Base-by-base conservation (phyloP, 2,797 vertebrate species). In the Odontamblyopus rebecca region DNA sequence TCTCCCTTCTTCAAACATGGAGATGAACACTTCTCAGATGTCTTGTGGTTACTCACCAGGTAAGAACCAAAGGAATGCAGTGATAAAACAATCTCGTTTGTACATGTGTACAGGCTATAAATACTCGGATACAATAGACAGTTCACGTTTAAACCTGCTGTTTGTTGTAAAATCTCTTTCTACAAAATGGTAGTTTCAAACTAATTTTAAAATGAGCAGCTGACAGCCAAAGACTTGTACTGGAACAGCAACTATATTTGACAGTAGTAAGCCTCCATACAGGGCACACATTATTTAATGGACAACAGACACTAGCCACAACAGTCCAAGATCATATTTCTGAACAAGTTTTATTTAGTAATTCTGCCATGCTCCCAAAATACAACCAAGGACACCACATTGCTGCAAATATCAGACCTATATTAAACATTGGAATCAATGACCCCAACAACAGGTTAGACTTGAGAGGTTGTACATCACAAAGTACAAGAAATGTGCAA, bases 1-100 rank as follows among this genome's bases (percentile, higher is more conserved):
- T 61, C 61, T 69, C 62, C 84, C 83, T 87, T 82, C 86, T 3
- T 72, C 77, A n/a, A 85, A 86, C 68, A 73, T 71, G 38, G 50
- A 44, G n/a, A 81, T 86, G 78, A 88, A 82, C 71, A 59, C 64
- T 0, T 67, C 74, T 73, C 88, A 90, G 75, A 86, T 89, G 82
- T 80, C 89, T 50, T 91, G 91, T 62, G 74, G 80, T 84, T 93
- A 92, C 88, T 93, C 93, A 67, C 89, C 91, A 93, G 94, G 94
- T 95, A 90, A 90, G 89, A 87, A 81, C 54, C 70, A 11, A 76
- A 76, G 64, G 71, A 85, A 91, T 86, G 64, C 57, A 69, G 23
- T 75, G 70, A 74, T 51, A 32, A 84, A 78, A 72, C 69, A 71
- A 67, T 67, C 30, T 2, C 51, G 53, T 67, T 68, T 66, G 65